phyloP scores from a whole-genome alignment of 2,888 invertebrate genomes.

The Synanthedon vespiformis region DNA sequence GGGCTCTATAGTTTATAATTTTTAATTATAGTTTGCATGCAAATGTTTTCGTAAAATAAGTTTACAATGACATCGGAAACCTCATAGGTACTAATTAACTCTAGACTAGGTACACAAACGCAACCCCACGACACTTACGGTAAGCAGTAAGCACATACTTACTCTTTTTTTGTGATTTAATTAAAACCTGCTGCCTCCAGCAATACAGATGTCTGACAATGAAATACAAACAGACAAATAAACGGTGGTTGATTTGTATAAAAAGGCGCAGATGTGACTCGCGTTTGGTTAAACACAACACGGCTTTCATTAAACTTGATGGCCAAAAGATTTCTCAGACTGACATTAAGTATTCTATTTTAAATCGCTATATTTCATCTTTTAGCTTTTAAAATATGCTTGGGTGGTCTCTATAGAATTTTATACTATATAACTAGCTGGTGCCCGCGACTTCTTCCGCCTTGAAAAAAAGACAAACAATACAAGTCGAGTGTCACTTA shows the following conservation, averaged over 20 bases:
- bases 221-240: conserved; percentile 27
- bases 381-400: no score
- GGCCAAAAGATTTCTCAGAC: no score
- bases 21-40: no score
- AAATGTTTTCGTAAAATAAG: background rate
- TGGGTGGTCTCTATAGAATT: no score
- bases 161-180: conserved; percentile 21
- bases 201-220: conserved; percentile 32
- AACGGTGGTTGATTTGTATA: conserved; percentile 16
- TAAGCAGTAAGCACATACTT: background rate
- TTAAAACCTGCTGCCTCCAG: conserved; percentile 17
- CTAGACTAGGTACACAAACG: background rate
- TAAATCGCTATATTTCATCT: no score
- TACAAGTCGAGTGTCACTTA: no score
- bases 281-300: background rate
- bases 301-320: background rate
- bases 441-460: no score
- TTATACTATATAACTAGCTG: no score
- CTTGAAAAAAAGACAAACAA: no score
- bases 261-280: conserved; percentile 26
- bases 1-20: no score
- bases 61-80: no score
- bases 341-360: no score
- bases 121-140: background rate
- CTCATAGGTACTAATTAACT: background rate